Evolutionary conservation across 2,113 vertebrate genomes (phyloP).

Genomic region (Cebus imitator): DNA sequence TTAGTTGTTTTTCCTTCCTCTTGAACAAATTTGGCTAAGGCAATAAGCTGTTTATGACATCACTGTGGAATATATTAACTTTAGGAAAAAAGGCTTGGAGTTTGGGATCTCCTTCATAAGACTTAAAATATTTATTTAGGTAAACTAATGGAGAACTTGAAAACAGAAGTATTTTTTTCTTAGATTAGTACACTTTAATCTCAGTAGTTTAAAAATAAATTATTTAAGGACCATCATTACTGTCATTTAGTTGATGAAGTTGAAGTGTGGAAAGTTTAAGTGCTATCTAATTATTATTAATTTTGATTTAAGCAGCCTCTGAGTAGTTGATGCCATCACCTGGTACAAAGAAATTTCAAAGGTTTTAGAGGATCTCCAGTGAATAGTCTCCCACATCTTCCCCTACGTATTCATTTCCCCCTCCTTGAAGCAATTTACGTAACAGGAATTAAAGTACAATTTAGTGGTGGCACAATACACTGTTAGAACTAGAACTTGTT

Average conservation of each 20-base stretch:
- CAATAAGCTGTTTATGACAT: background rate
- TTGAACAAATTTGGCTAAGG: conserved; percentile 17
- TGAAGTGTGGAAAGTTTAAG: background rate
- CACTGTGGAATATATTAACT: background rate
- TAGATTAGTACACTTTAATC: background rate
- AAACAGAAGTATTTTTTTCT: background rate
- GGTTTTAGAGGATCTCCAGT: background rate
- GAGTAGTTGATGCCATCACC: background rate
- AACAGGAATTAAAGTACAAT: background rate
- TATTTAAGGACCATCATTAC: background rate
- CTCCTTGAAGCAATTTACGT: background rate
- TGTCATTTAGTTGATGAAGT: background rate
- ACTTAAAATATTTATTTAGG: conserved; percentile 12
- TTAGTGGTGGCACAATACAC: background rate
- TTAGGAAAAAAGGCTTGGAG: background rate
- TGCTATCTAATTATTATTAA: conserved; percentile 32
- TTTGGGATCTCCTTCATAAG: background rate
- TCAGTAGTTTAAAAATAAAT: background rate
- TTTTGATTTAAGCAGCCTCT: conserved; percentile 45
- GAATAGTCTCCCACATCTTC: background rate
- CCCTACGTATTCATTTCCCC: background rate
- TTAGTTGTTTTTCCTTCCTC: background rate
- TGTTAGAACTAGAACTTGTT: conserved; percentile 29
- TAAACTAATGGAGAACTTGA: background rate
- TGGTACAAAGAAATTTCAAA: background rate